Evolutionary conservation across 2,113 vertebrate species (phyloP), one percentile per base, ranked within the genome.

Genomic region (Azemiops feae): DNA sequence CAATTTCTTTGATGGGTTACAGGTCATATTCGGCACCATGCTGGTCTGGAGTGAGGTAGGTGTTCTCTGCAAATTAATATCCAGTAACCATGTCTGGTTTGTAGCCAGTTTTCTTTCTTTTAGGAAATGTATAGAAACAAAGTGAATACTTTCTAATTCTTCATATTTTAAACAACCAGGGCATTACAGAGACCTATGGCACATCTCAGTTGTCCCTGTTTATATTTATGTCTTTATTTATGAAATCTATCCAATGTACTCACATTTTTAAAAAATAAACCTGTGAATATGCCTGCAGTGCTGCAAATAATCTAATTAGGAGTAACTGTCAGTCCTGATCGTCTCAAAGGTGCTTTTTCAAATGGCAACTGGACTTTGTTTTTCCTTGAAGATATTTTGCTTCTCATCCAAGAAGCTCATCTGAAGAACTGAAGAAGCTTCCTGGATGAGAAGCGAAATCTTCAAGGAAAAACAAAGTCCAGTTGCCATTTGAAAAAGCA

Each of bases 1-100:
- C 98, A 99, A 99, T 98, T 99, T 99, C 98, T 99, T 99, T 97
- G 99, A 99, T 95, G 99, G 99, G 97, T 98, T 99, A 97, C 99
- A 99, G 98, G 99, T 99, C 98, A 99, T 99, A 97, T 99, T 99
- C 95, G 99, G 99, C 97, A 99, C 99, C 98, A 99, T 99, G 99
- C 98, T 99, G 97, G 99, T 99, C 96, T 99, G 99, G 99, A 99
- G 99, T 97, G 99, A 99, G 99, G 99, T 99, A 97, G 98, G 99
- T 98, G 97, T 98, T 98, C 97, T 97, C 97, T 97, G 97, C 96
- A 96, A 96, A 94, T 96, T 97, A 95, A 97, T 96, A 97, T 98
- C 97, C 97, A 97, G 96, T 97, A 96, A 96, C 96, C 96, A 96
- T 97, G 94, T 97, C 96, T 97, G 92, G 95, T 95, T 96, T 96